Evolutionary conservation across 1,140 invertebrate species (phyloP).

Genomic region (Drosophila sproati): DNA sequence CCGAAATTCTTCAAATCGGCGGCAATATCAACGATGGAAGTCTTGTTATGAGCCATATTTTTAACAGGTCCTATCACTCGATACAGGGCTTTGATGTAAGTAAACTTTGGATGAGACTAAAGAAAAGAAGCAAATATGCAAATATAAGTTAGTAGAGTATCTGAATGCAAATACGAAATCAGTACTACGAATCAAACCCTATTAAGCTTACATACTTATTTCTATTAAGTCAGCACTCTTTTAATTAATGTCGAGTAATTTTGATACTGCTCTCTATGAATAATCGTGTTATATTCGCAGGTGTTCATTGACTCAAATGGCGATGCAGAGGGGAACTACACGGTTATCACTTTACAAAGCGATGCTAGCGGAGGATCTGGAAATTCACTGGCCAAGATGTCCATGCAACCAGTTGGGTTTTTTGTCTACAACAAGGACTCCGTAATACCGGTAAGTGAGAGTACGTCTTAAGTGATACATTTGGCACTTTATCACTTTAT

Average conservation of each 20-base stretch:
- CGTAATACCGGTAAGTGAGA: conserved; percentile 73
- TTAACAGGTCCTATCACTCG: conserved; percentile 90
- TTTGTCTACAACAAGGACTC: conserved; percentile 88
- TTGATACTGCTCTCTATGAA: neutral
- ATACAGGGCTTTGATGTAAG: conserved; percentile 91
- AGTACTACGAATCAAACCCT: too few species aligned
- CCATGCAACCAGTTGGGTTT: conserved; percentile 90
- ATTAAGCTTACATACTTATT: too few species aligned
- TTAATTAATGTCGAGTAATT: neutral
- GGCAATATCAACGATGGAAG: conserved; percentile 90
- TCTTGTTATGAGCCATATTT: conserved; percentile 88
- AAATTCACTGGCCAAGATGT: conserved; percentile 80
- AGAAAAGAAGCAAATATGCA: too few species aligned
- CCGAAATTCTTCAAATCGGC: conserved; percentile 88
- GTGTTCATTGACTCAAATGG: conserved; percentile 94
- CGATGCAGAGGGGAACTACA: conserved; percentile 96
- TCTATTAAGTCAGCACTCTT: too few species aligned
- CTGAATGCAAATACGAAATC: too few species aligned
- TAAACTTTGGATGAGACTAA: conserved; percentile 12
- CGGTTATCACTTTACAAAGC: conserved; percentile 90
- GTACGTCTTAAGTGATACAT: neutral
- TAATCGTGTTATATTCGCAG: conserved; percentile 71
- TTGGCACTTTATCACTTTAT: too few species aligned
- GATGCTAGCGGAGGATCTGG: conserved; percentile 75
- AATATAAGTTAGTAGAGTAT: too few species aligned